Percentiles rank a stretch among this genome's conserved stretches.
Conservation (phyloP, 53 echinoderm and acorn worm species). For the Arbacia lixula region DNA sequence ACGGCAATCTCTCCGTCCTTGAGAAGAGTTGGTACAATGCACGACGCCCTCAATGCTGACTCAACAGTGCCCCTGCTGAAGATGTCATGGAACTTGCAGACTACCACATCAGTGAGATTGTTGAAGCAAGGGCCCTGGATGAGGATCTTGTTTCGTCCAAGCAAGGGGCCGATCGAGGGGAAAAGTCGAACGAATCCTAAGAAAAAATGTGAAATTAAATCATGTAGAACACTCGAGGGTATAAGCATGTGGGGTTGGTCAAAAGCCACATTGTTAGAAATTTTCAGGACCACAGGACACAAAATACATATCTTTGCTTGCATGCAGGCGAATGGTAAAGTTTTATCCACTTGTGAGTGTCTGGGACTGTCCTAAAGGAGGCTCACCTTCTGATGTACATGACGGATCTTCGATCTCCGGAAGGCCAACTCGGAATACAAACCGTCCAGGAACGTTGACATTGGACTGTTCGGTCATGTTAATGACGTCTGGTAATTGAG, state of each 20-base stretch:
- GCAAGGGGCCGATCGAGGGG: slow-evolving; percentile 62
- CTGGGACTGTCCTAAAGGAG: no score
- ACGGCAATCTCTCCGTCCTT: slow-evolving; percentile 62
- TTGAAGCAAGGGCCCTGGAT: slow-evolving; percentile 82
- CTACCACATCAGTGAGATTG: slow-evolving; percentile 43
- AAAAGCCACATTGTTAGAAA: no score
- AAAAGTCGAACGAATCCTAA: slow-evolving; percentile 58
- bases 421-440: slow-evolving; percentile 73
- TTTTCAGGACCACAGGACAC: no score
- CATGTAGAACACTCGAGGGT: no score
- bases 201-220: background rate
- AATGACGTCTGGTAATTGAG: slow-evolving; percentile 64
- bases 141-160: slow-evolving; percentile 71
- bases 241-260: no score
- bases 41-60: slow-evolving; percentile 68
- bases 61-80: slow-evolving; percentile 61
- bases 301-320: no score
- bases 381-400: slow-evolving; percentile 54
- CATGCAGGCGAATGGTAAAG: no score
- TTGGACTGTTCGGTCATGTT: slow-evolving; percentile 68
- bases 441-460: slow-evolving; percentile 61
- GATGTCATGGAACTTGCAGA: slow-evolving; percentile 61
- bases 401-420: slow-evolving; percentile 64
- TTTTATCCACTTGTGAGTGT: no score
- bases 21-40: slow-evolving; percentile 66